Base-by-base conservation (phyloP, 2,888 invertebrate species). In the Agonopterix arenella region DNA sequence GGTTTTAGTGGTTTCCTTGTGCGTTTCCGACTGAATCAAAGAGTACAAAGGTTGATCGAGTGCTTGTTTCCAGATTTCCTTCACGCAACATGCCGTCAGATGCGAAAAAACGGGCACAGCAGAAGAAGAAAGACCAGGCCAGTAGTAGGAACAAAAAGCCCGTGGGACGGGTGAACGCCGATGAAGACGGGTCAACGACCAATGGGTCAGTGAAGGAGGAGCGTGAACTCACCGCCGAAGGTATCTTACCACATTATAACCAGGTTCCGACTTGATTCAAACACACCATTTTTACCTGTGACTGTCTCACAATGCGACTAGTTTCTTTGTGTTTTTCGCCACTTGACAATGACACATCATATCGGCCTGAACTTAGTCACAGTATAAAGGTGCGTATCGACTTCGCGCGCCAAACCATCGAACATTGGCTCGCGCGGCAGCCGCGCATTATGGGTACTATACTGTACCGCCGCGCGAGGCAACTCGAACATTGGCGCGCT, bases 31-130 rank as follows among this genome's bases (percentile, higher is more conserved):
- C 11, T 43, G 11, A 43, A 40, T 40, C n/a, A 10, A 10, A 40
- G 28, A n/a, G 40, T 40, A 11, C 10, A 40, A 40, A n/a, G 11
- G 11, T n/a, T 40, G 11, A 40, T 40, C 11, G 40, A n/a, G 10
- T 11, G 43, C 7, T 43, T 38, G 9, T 61, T 64, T 13, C 60
- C 62, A 64, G 62, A 68, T 71, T 62, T 62, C 62, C 61, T 65
- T 62, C 55, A 62, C 60, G 46, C 57, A 62, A 78, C 69, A 99
- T 99, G 99, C 98, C 99, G 80, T 99, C 99, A 68, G 99, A 99
- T 88, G 94, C 98, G 38, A 99, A 99, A 88, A 99, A 99, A 92
- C 97, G 97, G 76, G 95, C 98, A 79, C 97, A 97, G 75, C 97
- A 97, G 76, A 97, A 97, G 83, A 99, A 99, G 86, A 99, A 99